Percentiles rank a stretch among this genome's conserved stretches.
phyloP scores from a whole-genome alignment of 2,797 vertebrate genomes.

The Spizella passerina region DNA sequence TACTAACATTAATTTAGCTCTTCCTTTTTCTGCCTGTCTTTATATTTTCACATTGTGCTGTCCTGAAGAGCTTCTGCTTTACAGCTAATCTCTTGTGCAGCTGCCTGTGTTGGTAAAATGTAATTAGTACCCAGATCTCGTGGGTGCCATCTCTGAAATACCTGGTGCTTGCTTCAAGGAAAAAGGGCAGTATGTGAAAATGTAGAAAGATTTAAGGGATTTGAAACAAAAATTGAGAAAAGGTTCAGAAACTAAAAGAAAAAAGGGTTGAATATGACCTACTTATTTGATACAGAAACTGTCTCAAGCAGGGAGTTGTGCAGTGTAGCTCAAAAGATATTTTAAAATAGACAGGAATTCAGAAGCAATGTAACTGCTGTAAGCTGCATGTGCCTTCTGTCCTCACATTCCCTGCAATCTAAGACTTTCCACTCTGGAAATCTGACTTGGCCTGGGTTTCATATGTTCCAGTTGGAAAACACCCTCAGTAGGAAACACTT shows the following conservation, averaged over 20 bases:
- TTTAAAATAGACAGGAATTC: neutral
- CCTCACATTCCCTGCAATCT: neutral
- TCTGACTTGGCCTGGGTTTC: conserved; percentile 7
- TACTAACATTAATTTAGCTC: neutral
- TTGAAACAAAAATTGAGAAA: neutral
- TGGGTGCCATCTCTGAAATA: neutral
- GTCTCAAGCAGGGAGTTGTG: neutral
- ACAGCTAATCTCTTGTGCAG: neutral
- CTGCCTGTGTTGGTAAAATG: neutral
- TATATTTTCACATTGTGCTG: neutral
- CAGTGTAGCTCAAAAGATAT: neutral
- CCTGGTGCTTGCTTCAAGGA: neutral
- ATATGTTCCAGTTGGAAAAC: conserved; percentile 20
- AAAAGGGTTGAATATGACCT: neutral
- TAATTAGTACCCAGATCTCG: neutral
- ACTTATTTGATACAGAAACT: neutral
- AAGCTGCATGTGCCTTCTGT: neutral
- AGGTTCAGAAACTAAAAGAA: neutral
- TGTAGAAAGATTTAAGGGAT: neutral
- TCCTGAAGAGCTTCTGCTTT: conserved; percentile 1
- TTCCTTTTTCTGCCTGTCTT: neutral
- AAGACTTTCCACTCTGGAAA: conserved; percentile 34
- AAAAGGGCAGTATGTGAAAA: neutral
- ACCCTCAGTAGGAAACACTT: neutral
- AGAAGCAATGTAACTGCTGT: neutral